Evolutionary conservation across 2,888 invertebrate genomes (phyloP).

Genomic region (Dicranocentrus wangi): DNA sequence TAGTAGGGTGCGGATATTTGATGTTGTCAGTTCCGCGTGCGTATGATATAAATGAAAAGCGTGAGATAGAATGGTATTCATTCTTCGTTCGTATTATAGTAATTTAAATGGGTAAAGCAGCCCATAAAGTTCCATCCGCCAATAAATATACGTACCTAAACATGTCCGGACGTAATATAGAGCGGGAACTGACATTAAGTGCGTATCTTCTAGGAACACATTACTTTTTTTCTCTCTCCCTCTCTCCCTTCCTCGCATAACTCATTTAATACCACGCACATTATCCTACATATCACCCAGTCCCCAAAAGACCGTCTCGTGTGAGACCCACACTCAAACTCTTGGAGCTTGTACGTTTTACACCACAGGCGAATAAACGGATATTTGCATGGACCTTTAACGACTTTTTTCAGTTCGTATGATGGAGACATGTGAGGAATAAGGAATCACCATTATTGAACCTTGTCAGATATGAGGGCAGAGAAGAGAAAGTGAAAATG

Average conservation of each 20-base stretch:
- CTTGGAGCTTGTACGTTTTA: not conserved
- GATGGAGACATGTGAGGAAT: conserved; percentile 24
- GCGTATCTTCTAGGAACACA: conserved; percentile 19
- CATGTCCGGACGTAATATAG: not conserved
- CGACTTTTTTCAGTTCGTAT: conserved; percentile 28
- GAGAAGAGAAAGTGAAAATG: conserved; percentile 38
- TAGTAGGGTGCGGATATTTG: no score
- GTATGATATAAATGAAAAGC: no score
- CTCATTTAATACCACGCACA: not conserved
- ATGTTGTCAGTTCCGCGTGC: no score
- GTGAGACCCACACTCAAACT: not conserved
- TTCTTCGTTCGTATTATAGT: no score
- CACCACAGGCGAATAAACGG: not conserved
- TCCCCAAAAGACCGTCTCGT: no score
- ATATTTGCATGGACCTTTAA: conserved; percentile 25
- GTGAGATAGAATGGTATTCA: no score
- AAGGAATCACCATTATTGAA: conserved; percentile 32
- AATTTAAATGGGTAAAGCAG: no score
- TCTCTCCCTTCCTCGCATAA: not conserved
- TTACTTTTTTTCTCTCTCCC: conserved; percentile 13
- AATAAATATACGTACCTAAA: no score
- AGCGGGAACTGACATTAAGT: conserved; percentile 33
- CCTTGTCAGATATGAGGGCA: conserved; percentile 29
- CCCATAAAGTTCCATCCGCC: no score
- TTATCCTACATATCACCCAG: not conserved